These are phyloP conservation scores for Tetropium fuscum DNA, from an alignment of 2,888 invertebrate genomes.

Conservation along the genomic window DNA sequence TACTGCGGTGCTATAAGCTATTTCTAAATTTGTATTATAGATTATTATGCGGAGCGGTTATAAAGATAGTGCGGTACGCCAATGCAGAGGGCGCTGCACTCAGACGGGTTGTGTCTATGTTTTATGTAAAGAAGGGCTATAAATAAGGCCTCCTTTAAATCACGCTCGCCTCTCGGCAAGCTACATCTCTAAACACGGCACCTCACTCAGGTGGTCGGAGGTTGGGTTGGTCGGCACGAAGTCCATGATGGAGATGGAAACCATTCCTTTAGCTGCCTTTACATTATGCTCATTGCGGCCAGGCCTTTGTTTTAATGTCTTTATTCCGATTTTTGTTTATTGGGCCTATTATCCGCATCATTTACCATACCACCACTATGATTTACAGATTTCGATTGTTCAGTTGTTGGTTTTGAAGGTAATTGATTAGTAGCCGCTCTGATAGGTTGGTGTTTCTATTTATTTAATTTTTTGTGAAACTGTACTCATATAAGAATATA, in stretches of 20 bases:
- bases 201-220: conserved; percentile 61
- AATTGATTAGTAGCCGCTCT: no score
- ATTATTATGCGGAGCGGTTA: no score
- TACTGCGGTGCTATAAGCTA: no score
- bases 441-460: no score
- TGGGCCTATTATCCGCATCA: conserved; percentile 56
- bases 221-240: conserved; percentile 47
- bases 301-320: conserved; percentile 63
- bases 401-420: conserved; percentile 1
- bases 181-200: conserved; percentile 61
- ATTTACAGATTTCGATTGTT: conserved; percentile 10
- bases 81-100: conserved; percentile 63
- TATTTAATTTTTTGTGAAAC: no score
- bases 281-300: conserved; percentile 58
- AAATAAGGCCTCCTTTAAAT: conserved; percentile 64
- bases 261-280: conserved; percentile 47
- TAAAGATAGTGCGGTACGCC: conserved; percentile 48
- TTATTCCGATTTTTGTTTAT: conserved; percentile 64
- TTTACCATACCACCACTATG: conserved; percentile 42
- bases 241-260: conserved; percentile 53
- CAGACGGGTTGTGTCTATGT: conserved; percentile 62
- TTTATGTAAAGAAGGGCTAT: conserved; percentile 64
- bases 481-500: no score
- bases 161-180: conserved; percentile 62
- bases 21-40: no score